Base-by-base conservation (phyloP, 2,888 invertebrate species). In the Drymonia ruficornis region DNA sequence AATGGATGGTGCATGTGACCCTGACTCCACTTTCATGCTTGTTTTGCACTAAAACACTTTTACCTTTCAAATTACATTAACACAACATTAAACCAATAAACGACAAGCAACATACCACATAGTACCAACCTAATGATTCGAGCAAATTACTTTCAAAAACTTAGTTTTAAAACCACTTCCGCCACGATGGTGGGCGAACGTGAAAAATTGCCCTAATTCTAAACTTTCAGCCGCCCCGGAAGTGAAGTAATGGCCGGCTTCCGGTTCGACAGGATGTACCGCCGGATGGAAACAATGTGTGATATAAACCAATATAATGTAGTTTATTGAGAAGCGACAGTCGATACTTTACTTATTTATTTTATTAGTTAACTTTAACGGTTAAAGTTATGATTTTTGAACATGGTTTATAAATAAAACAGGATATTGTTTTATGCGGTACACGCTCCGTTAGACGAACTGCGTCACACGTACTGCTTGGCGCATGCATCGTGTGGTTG, bases 211-310 rank as follows among this genome's bases (percentile, higher is more conserved):
- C 70, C 63, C 70, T 65, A 77, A 80, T 80, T 74, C 62, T 58
- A 55, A 76, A 81, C 71, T 80, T 79, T 63, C 55, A 70, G 65
- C 57, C 65, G 66, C 59, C 67, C 62, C 77, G 85, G 83, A 82
- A 71, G 81, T 82, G 81, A 78, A 76, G 81, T 86, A 85, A 85
- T 81, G 70, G 73, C 62, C 57, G 59, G 60, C 76, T 81, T 87
- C 87, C 87, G 83, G 79, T 67, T 52, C 54, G 53, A 67, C 81
- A 77, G 83, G 81, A 79, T 67, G 78, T 70, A 60, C 56, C 53
- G 52, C 48, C 77, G 80, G 83, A 80, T 67, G 77, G 49, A 53
- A 50, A 55, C 62, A 61, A 64, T 68, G 50, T 56, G 53, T 45
- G 55, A 53, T 53, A 19, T 48, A 63, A 49, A 48, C 43, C 44